Base-by-base conservation (phyloP, 2,888 invertebrate species). In the Biston betularia region DNA sequence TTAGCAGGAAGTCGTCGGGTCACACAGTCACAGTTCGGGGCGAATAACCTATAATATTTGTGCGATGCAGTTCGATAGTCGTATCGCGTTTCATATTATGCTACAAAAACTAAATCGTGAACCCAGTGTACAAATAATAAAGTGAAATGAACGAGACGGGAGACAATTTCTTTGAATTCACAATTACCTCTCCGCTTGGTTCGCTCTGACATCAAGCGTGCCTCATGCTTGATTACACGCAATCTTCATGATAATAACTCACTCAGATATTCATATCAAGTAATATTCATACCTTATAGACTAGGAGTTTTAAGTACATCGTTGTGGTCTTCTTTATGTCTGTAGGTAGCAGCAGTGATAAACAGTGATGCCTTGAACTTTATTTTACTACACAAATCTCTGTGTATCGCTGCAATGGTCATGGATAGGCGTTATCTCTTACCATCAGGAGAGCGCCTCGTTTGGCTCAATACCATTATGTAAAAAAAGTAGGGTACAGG, bases 201-300 rank as follows among this genome's bases (percentile, higher is more conserved):
- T 61, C 57, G 56, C 56, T 60, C 49, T 46, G 53, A 58, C 64
- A 58, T 65, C 61, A 65, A 68, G 59, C 62, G 62, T 44, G 58
- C 49, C 67, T 67, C 63, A 67, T 50, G 67, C 63, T 63, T 77
- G 79, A 79, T 79, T 76, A 75, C 78, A 74, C 74, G 74, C 75
- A 77, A 82, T 80, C 77, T 79, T 75, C 67, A 35, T 61, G 62
- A 67, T 70, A 65, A 67, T 70, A 71, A 62, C 72, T 70, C 63
- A 70, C 74, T 72, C 71, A 68, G 71, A 72, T 75, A 75, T 75
- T 75, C 74, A 75, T 71, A 75, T 72, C 72, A 72, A 79, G 79
- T 74, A 74, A 71, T 80, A 79, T 82, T 82, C 83, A 79, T 82
- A 79, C 78, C 79, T 78, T 78, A 80, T 59, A 67, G 59, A 40